Percentiles rank a stretch among this genome's conserved stretches.
These are phyloP conservation scores for Solen grandis DNA, from an alignment of 1,140 invertebrate genomes.

Conservation along the genomic window DNA sequence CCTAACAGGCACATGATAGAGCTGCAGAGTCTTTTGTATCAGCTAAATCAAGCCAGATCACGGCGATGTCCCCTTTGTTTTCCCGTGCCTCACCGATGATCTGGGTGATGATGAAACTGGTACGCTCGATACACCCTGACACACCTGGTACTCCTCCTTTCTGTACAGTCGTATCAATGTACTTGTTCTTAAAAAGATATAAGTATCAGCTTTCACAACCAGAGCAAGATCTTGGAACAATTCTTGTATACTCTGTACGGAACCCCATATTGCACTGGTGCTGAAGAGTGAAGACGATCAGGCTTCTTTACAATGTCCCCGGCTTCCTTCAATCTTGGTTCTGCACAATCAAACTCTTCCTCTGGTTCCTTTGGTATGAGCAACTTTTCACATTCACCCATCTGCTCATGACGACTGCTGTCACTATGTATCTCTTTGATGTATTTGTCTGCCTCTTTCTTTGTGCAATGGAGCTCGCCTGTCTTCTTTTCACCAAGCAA, in stretches of 20 bases:
- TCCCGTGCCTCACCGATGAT: too few species aligned
- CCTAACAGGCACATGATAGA: slow-evolving; percentile 38
- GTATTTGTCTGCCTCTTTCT: slow-evolving; percentile 10
- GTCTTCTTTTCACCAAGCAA: slow-evolving; percentile 23
- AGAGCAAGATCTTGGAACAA: too few species aligned
- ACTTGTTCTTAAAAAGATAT: slow-evolving; percentile 21
- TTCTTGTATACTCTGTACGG: slow-evolving; percentile 42
- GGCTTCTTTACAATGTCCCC: slow-evolving; percentile 30
- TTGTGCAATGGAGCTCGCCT: not conserved
- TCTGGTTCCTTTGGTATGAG: not conserved
- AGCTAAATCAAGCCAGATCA: slow-evolving; percentile 61
- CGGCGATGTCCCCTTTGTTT: slow-evolving; percentile 44
- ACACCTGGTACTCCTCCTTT: too few species aligned
- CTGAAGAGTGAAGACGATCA: slow-evolving; percentile 18
- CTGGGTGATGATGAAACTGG: not conserved
- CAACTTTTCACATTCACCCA: slow-evolving; percentile 5
- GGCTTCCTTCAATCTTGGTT: slow-evolving; percentile 10
- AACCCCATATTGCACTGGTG: slow-evolving; percentile 36
- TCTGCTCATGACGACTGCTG: slow-evolving; percentile 1
- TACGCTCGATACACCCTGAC: slow-evolving; percentile 33
- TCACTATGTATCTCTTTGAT: too few species aligned
- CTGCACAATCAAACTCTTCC: not conserved
- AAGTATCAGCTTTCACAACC: slow-evolving; percentile 6
- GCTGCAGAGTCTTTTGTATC: slow-evolving; percentile 18
- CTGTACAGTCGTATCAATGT: slow-evolving; percentile 41